Percentiles rank a stretch among this genome's conserved stretches.
phyloP scores from a whole-genome alignment of 1,140 invertebrate genomes.

The Cydia amplana region DNA sequence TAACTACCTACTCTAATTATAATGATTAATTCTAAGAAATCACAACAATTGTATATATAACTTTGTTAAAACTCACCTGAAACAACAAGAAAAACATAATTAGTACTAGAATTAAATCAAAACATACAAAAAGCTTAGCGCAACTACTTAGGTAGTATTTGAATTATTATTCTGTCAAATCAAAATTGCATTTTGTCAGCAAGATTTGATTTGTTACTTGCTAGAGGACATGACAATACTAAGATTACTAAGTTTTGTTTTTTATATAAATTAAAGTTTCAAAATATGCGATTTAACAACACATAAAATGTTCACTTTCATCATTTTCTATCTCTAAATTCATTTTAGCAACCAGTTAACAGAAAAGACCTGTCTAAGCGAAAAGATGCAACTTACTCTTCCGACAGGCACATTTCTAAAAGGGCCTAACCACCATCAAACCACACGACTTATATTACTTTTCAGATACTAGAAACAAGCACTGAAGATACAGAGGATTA shows the following conservation, averaged over 20 bases:
- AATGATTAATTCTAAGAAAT: no score
- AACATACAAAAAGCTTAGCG: neutral
- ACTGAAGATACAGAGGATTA: neutral
- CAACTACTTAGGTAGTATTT: no score
- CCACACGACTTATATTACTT: neutral
- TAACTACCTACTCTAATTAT: no score
- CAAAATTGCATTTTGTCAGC: no score
- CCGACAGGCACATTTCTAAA: neutral
- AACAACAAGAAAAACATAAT: neutral
- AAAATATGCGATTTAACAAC: neutral
- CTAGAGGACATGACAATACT: no score
- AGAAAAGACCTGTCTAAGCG: neutral
- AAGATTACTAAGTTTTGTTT: no score
- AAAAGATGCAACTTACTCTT: conserved; percentile 7
- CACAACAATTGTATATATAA: no score
- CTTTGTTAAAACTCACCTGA: neutral
- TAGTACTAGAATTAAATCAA: neutral
- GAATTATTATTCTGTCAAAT: no score
- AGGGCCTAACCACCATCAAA: neutral
- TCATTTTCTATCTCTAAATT: neutral
- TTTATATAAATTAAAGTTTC: no score
- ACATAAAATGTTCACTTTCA: neutral
- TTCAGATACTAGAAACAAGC: neutral
- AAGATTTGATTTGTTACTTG: no score
- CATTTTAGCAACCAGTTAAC: neutral